Percentiles rank a stretch among this genome's conserved stretches.
These are phyloP conservation scores for Anolis sagrei DNA, from an alignment of 2,113 vertebrate species.

Conservation along the genomic window DNA sequence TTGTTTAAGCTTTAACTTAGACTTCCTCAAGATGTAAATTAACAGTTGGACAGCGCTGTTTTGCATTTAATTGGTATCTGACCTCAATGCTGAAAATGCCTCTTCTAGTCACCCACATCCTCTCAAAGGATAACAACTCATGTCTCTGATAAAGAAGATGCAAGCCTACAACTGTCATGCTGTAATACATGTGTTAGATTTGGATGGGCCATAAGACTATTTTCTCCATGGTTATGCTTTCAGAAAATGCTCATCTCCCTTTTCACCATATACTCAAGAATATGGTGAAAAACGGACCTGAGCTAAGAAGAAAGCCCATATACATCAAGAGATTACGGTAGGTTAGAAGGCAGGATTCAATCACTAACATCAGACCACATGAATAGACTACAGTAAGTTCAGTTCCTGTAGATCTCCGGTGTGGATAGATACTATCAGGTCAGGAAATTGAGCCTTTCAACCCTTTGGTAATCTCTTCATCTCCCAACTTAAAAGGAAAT, in stretches of 20 bases:
- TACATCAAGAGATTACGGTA: background rate
- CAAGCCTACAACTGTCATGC: background rate
- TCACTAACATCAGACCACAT: background rate
- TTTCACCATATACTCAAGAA: background rate
- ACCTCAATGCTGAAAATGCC: background rate
- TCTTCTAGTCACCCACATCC: background rate
- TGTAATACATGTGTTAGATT: background rate
- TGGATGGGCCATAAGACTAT: background rate
- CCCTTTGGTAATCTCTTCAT: background rate
- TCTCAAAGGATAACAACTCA: background rate
- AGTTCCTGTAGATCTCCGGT: background rate
- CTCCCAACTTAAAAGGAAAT: background rate
- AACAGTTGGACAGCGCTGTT: background rate
- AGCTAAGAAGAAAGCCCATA: background rate
- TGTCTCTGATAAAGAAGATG: background rate
- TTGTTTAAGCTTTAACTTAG: background rate
- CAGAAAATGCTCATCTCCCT: background rate
- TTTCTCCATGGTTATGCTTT: too few relatives aligned
- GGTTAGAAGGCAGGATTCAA: background rate
- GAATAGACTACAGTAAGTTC: background rate
- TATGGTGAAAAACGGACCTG: too few relatives aligned
- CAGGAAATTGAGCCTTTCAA: constrained; percentile 7
- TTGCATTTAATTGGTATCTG: background rate
- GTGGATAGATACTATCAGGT: background rate
- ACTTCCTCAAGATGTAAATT: too few relatives aligned